A percentile compares a stretch with the other conserved stretches of the same genome.
Evolutionary conservation across 2,113 vertebrate genomes (phyloP).

Genomic region (Grammomys surdaster): DNA sequence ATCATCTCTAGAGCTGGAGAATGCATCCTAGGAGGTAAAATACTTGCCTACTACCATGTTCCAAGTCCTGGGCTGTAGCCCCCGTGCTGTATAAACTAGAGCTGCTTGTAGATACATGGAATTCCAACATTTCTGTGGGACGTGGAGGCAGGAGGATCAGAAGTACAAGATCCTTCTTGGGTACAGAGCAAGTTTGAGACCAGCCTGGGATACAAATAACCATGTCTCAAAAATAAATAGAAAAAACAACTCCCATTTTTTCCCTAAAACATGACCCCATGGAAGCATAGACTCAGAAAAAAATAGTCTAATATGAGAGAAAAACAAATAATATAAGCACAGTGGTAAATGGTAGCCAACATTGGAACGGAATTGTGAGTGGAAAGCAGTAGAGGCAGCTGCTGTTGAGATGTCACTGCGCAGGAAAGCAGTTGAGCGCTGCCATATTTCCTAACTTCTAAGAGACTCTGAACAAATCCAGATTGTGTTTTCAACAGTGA

Average conservation of each 20-base stretch:
- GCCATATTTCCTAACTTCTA: not conserved
- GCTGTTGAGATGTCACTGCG: not conserved
- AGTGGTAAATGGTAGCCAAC: constrained; percentile 22
- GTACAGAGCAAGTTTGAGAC: not conserved
- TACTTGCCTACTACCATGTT: not conserved
- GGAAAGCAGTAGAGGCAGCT: not conserved
- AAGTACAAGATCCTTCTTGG: not conserved
- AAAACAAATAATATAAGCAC: constrained; percentile 16
- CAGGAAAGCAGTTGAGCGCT: not conserved
- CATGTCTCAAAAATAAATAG: not conserved
- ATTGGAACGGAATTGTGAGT: not conserved
- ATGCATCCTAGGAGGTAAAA: not conserved
- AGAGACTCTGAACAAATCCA: not conserved
- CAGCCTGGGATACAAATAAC: not conserved
- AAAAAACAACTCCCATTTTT: not conserved
- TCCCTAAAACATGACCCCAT: not conserved
- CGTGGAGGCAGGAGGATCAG: not conserved
- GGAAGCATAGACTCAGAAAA: not conserved
- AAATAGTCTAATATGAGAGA: not conserved
- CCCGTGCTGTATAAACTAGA: not conserved
- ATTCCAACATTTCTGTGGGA: not conserved
- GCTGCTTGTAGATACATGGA: not conserved
- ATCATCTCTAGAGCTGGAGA: not conserved
- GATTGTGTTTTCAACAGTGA: constrained; percentile 36
- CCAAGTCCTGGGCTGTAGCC: not conserved